A percentile compares a stretch with the other conserved stretches of the same genome.
phyloP scores from a whole-genome alignment of 2,888 invertebrate species.

The Morpho achilles region DNA sequence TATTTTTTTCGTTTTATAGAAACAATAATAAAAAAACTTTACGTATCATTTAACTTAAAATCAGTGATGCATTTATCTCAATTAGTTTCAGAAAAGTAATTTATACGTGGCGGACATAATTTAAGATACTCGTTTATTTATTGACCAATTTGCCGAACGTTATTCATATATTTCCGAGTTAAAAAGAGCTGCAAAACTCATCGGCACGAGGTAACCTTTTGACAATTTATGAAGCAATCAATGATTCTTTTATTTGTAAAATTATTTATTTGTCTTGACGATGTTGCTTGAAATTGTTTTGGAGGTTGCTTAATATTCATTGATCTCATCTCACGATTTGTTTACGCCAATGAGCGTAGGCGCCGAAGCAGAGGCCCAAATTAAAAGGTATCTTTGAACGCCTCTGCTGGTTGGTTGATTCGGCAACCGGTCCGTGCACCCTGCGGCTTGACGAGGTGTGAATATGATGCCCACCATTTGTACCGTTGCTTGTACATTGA shows the following conservation, averaged over 20 bases:
- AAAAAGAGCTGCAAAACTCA: slow-evolving; percentile 49
- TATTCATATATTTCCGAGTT: slow-evolving; percentile 51
- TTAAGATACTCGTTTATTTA: slow-evolving; percentile 48
- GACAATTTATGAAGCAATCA: slow-evolving; percentile 75
- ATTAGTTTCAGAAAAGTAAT: slow-evolving; percentile 47
- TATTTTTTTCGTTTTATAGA: no score
- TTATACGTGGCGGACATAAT: slow-evolving; percentile 33
- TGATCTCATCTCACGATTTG: slow-evolving; percentile 68
- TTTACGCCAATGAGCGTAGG: slow-evolving; percentile 60
- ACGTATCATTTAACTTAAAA: slow-evolving; percentile 19
- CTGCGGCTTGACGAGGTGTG: slow-evolving; percentile 64
- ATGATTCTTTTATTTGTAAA: slow-evolving; percentile 62
- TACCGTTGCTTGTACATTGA: slow-evolving; percentile 48
- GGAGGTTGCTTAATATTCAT: slow-evolving; percentile 72
- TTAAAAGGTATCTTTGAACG: slow-evolving; percentile 44
- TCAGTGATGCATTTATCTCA: slow-evolving; percentile 44
- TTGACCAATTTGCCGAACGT: slow-evolving; percentile 57
- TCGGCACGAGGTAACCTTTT: slow-evolving; percentile 53
- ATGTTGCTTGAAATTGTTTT: slow-evolving; percentile 65
- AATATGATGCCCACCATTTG: slow-evolving; percentile 53
- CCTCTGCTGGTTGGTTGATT: slow-evolving; percentile 13
- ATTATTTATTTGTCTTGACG: slow-evolving; percentile 64
- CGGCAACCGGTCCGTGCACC: slow-evolving; percentile 51
- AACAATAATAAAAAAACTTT: not conserved
- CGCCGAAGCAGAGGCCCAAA: slow-evolving; percentile 53